Evolutionary conservation across 1,140 invertebrate genomes (phyloP).

Genomic region (Brachionus paranguensis): DNA sequence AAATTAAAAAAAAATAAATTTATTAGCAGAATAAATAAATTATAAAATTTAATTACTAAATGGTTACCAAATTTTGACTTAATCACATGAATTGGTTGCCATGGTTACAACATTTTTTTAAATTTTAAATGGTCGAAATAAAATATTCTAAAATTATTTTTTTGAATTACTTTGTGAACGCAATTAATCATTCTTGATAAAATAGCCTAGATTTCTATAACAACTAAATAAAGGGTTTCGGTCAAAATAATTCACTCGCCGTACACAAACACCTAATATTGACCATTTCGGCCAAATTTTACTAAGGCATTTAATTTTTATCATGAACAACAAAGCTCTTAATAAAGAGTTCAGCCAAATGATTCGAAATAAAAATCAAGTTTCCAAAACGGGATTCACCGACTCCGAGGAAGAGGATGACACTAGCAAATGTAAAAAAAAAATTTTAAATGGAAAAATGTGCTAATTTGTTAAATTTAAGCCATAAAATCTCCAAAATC

Average conservation of each 20-base stretch:
- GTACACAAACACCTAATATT: neutral
- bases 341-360: slow-evolving; percentile 28
- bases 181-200: neutral
- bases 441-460: no score
- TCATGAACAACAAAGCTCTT: slow-evolving; percentile 10
- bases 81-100: neutral
- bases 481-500: slow-evolving; percentile 30
- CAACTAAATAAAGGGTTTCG: neutral
- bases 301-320: neutral
- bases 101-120: neutral
- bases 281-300: neutral
- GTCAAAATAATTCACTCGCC: neutral
- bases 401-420: slow-evolving; percentile 16
- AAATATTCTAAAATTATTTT: neutral
- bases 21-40: no score
- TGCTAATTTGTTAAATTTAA: neutral
- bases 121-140: neutral
- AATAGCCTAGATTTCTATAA: neutral
- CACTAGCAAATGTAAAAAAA: neutral
- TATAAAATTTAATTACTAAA: no score
- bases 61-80: neutral
- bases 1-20: neutral
- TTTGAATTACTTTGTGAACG: neutral
- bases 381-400: neutral
- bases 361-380: neutral